phyloP scores from a whole-genome alignment of 1,140 invertebrate genomes.

The Pygmarrhopalites habei region DNA sequence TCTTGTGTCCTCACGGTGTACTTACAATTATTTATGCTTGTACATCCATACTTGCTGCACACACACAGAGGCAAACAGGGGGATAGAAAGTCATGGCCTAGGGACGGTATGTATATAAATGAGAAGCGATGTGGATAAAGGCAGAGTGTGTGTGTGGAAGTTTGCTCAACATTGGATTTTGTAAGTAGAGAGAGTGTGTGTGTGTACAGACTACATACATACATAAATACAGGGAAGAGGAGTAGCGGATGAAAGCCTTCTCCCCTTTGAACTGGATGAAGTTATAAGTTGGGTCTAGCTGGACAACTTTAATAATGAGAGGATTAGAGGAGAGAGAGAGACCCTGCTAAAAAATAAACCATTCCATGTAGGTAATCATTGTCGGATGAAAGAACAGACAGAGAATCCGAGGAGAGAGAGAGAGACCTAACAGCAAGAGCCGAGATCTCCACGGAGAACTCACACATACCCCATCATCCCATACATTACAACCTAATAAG shows the following conservation, averaged over 20 bases:
- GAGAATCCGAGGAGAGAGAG: neutral
- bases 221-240: neutral
- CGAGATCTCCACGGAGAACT: conserved; percentile 10
- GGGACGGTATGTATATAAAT: no score
- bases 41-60: no score
- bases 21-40: no score
- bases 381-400: conserved; percentile 20
- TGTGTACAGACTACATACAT: no score
- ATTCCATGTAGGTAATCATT: conserved; percentile 31
- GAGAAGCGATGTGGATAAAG: no score
- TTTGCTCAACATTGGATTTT: no score
- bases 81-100: no score
- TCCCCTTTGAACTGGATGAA: conserved; percentile 11
- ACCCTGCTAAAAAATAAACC: conserved; percentile 32
- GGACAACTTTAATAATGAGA: conserved; percentile 36
- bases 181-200: no score
- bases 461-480: neutral
- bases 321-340: conserved; percentile 22
- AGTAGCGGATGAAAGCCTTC: neutral
- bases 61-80: no score
- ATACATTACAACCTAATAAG: conserved; percentile 1
- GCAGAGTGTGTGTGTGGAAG: no score
- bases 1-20: no score
- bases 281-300: conserved; percentile 11
- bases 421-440: neutral